Evolutionary conservation across 2,113 vertebrate species (phyloP).

Genomic region (Nycticryphes semicollaris): DNA sequence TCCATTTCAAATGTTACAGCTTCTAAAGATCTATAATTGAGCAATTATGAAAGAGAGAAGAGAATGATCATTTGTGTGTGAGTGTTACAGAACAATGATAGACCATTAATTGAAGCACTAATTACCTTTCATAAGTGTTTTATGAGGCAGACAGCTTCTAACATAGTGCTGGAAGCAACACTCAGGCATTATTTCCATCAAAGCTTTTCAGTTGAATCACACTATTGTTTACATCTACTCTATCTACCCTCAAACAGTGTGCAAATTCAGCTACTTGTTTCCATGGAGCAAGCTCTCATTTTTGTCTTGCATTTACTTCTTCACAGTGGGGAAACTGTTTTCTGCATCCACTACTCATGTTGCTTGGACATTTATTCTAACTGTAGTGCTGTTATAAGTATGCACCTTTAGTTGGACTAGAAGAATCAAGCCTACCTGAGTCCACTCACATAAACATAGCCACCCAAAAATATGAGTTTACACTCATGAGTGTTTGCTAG

Average conservation of each 20-base stretch:
- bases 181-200: neutral
- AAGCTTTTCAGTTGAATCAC: neutral
- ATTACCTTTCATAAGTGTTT: slow-evolving; percentile 56
- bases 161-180: neutral
- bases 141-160: neutral
- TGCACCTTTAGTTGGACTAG: neutral
- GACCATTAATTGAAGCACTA: slow-evolving; percentile 56
- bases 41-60: slow-evolving; percentile 39
- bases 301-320: neutral
- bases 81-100: slow-evolving; percentile 36
- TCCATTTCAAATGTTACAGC: neutral
- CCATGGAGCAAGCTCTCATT: neutral
- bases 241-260: neutral
- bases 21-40: slow-evolving; percentile 40
- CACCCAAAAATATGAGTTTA: neutral
- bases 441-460: neutral
- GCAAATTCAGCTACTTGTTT: neutral
- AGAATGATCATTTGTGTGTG: slow-evolving; percentile 9
- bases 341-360: neutral
- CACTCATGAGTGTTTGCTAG: neutral
- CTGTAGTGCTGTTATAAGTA: neutral
- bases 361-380: neutral
- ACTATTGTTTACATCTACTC: neutral
- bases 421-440: neutral
- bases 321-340: neutral